Evolutionary conservation across 2,888 invertebrate genomes (phyloP).

Genomic region (Acronicta aceris): DNA sequence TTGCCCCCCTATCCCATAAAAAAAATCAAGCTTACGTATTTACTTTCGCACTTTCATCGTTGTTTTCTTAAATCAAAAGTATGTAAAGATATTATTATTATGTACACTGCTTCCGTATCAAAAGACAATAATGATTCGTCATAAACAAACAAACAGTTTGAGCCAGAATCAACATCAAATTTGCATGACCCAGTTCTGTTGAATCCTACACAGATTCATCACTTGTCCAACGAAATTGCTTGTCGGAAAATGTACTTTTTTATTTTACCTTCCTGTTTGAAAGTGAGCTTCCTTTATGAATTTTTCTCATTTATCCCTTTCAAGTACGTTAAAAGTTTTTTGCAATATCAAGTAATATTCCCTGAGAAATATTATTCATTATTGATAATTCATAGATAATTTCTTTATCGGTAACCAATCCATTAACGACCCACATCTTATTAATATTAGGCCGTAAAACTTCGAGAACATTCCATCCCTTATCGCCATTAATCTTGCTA

Average conservation of each 20-base stretch:
- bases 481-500: slow-evolving; percentile 33
- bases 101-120: not conserved
- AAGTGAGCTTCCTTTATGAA: slow-evolving; percentile 10
- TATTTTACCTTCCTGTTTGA: slow-evolving; percentile 8
- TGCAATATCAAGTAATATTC: not conserved
- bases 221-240: slow-evolving; percentile 21
- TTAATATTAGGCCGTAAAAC: slow-evolving; percentile 11
- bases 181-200: slow-evolving; percentile 36
- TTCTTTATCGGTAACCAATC: not conserved
- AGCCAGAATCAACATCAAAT: slow-evolving; percentile 15
- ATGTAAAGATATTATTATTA: not conserved
- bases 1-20: too few species aligned
- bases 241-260: slow-evolving; percentile 15
- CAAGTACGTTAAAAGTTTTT: not conserved
- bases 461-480: slow-evolving; percentile 10
- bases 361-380: too few species aligned
- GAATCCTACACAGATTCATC: slow-evolving; percentile 27
- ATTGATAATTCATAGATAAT: too few species aligned
- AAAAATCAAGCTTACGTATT: too few species aligned
- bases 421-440: slow-evolving; percentile 6
- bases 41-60: too few species aligned
- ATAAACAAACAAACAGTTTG: not conserved
- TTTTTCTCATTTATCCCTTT: not conserved
- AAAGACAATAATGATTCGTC: not conserved
- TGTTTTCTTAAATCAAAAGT: too few species aligned